Percentiles rank a stretch among this genome's conserved stretches.
These are phyloP conservation scores for Drosophila cardini DNA, from an alignment of 1,140 invertebrate genomes.

Conservation along the genomic window DNA sequence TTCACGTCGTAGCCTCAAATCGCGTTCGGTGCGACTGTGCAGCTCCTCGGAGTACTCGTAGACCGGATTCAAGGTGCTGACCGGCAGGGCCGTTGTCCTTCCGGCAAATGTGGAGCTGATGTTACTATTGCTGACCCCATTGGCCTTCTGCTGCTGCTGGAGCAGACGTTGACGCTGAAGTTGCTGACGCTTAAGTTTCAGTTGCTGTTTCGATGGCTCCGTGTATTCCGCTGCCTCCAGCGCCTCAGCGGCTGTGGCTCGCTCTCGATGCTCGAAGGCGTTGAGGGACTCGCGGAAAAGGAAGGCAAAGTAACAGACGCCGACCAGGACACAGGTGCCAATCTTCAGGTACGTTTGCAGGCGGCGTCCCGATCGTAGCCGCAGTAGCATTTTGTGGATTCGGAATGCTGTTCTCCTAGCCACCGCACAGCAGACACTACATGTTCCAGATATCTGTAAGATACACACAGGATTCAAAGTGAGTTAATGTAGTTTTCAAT, in stretches of 20 bases:
- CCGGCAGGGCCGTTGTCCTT: constrained; percentile 3
- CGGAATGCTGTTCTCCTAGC: constrained; percentile 9
- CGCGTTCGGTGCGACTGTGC: constrained; percentile 76
- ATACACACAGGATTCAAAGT: not conserved
- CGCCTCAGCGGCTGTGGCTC: constrained; percentile 46
- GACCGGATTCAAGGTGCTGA: constrained; percentile 78
- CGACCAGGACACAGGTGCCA: constrained; percentile 66
- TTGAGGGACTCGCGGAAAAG: constrained; percentile 80
- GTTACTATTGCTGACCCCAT: constrained; percentile 5
- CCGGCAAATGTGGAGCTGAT: not conserved
- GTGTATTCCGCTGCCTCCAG: constrained; percentile 34
- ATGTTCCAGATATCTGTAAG: constrained; percentile 40
- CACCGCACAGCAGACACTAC: constrained; percentile 24
- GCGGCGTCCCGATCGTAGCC: constrained; percentile 72
- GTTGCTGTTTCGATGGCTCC: constrained; percentile 60
- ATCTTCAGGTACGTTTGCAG: constrained; percentile 77
- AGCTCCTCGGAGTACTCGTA: constrained; percentile 84
- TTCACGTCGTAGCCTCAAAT: constrained; percentile 58
- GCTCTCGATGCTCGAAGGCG: constrained; percentile 74
- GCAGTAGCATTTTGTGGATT: constrained; percentile 67
- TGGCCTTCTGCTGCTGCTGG: constrained; percentile 40
- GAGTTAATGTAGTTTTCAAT: no score
- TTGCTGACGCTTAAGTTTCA: constrained; percentile 67
- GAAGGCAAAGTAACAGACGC: constrained; percentile 77
- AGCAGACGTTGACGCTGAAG: constrained; percentile 54